Base-by-base conservation (phyloP, 2,888 invertebrate species). In the Acleris holmiana region DNA sequence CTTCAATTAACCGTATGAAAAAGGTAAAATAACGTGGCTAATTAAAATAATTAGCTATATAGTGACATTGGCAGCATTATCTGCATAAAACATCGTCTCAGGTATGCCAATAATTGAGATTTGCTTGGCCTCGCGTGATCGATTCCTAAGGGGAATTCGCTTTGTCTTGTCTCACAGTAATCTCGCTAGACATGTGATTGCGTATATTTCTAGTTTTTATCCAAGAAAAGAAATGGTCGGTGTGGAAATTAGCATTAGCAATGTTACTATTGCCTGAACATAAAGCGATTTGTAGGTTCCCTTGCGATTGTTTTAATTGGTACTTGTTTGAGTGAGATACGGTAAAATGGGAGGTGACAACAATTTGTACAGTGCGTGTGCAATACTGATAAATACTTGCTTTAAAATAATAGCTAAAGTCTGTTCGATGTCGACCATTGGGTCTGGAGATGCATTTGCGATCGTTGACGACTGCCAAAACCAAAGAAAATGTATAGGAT, bases 71-170 rank as follows among this genome's bases (percentile, higher is more conserved):
- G 71, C 61, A 67, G 41, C 58, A 69, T 72, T 77, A 80, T 80
- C 77, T 83, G 78, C 81, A 83, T 83, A 83, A 82, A 82, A 81
- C 74, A 72, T 74, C 68, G 64, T 63, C 25, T 21, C 63, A 67
- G 69, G 75, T 78, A 76, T 76, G 76, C 72, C 73, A 79, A 77
- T 85, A 82, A 84, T 83, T 84, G 77, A 79, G 76, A 74, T 81
- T 77, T 74, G 73, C 64, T 66, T 76, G 80, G 69, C 83, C 85
- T 89, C 74, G 87, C 87, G 85, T 86, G 86, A 84, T 86, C 76
- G 79, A 81, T 84, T 83, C 86, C 79, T 84, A 71, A 73, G 78
- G 77, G 78, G 79, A 81, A 82, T 79, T 74, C 13, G 75, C 82
- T 83, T 86, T 82, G 83, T 86, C 75, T 77, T 66, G 60, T 61